Evolutionary conservation across 1,140 invertebrate species (phyloP).

Genomic region (Halesus radiatus): DNA sequence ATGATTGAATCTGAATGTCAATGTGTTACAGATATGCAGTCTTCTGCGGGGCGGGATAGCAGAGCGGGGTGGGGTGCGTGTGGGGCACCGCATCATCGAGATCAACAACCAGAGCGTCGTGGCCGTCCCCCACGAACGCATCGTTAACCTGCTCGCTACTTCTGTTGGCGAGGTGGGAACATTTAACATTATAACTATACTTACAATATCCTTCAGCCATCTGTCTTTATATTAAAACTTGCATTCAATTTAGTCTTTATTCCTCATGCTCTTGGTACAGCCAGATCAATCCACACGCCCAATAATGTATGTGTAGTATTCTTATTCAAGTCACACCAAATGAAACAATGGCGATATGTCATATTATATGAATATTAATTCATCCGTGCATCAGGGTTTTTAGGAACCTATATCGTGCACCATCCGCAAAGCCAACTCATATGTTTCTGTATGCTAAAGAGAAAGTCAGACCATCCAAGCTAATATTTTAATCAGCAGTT

Average conservation of each 20-base stretch:
- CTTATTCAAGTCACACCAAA: no score
- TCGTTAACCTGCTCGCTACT: constrained; percentile 97
- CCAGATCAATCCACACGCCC: no score
- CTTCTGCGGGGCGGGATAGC: constrained; percentile 97
- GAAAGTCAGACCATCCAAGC: no score
- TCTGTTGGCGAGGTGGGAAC: constrained; percentile 94
- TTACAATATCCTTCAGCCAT: background rate
- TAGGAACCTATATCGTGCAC: no score
- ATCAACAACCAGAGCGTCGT: constrained; percentile 99
- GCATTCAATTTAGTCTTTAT: background rate
- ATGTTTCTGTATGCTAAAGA: no score
- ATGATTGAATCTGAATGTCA: background rate
- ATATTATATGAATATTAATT: no score
- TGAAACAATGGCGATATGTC: no score
- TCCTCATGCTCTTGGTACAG: background rate
- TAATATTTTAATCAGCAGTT: no score
- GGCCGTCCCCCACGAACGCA: constrained; percentile 98
- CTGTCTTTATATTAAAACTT: background rate
- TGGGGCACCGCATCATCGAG: constrained; percentile 99
- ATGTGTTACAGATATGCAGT: constrained; percentile 91
- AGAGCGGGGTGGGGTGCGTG: constrained; percentile 96
- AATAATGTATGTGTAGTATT: no score
- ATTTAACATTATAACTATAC: background rate
- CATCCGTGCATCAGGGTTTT: no score
- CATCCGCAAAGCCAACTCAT: no score